Evolutionary conservation across 2,113 vertebrate species (phyloP).

Genomic region (Hirundichthys speculiger): DNA sequence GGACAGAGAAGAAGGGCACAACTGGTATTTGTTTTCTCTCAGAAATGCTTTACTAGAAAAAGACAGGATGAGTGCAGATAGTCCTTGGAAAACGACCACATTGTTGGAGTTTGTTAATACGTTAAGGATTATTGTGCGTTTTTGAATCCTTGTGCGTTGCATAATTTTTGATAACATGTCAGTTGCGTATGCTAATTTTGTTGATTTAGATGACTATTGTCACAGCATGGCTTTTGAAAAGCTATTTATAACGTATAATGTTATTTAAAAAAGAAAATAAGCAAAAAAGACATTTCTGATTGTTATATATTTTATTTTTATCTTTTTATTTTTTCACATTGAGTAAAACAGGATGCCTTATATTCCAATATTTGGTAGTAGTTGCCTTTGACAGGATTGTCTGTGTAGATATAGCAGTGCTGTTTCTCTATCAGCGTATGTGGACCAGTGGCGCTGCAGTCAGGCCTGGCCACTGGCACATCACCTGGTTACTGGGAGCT

Average conservation of each 20-base stretch:
- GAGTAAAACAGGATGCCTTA: background rate
- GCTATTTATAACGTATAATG: too few species aligned
- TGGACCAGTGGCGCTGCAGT: conserved; percentile 12
- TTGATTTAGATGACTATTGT: background rate
- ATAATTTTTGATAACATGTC: background rate
- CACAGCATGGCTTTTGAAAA: too few species aligned
- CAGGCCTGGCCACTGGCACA: conserved; percentile 18
- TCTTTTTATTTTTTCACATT: background rate
- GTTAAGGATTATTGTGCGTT: background rate
- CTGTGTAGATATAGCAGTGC: conserved; percentile 17
- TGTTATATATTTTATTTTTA: too few species aligned
- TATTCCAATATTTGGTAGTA: conserved; percentile 22
- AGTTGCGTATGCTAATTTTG: background rate
- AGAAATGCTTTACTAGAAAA: conserved; percentile 52
- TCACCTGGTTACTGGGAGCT: conserved; percentile 55
- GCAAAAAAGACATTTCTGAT: too few species aligned
- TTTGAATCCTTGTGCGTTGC: background rate
- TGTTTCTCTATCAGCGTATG: conserved; percentile 21
- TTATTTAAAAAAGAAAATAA: too few species aligned
- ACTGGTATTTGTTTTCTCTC: conserved; percentile 73
- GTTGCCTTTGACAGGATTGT: conserved; percentile 17
- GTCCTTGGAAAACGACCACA: conserved; percentile 16
- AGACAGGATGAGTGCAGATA: conserved; percentile 26
- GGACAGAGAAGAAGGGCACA: conserved; percentile 68
- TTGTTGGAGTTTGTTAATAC: background rate